Evolutionary conservation across 1,140 invertebrate species (phyloP).

Genomic region (Idris sp.): DNA sequence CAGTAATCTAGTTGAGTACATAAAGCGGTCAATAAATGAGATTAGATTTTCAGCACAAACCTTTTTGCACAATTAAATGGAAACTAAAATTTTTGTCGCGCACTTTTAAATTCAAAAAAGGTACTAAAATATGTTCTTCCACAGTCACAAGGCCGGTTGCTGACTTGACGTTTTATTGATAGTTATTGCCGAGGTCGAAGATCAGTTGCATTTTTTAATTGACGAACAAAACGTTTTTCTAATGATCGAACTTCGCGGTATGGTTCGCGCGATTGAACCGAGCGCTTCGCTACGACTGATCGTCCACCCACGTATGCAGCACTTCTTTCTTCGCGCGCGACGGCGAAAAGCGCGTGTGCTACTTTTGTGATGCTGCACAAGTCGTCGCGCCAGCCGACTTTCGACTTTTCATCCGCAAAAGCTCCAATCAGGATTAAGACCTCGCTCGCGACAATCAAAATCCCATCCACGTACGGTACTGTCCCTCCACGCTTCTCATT

Average conservation of each 20-base stretch:
- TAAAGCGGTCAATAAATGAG: too few species aligned
- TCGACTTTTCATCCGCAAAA: conserved; percentile 43
- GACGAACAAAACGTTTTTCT: conserved; percentile 13
- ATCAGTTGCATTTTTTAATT: conserved; percentile 38
- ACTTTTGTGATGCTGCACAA: conserved; percentile 60
- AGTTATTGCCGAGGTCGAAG: conserved; percentile 34
- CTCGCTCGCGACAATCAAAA: conserved; percentile 21
- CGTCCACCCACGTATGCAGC: conserved; percentile 64
- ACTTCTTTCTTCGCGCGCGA: conserved; percentile 43
- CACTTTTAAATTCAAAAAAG: conserved; percentile 13
- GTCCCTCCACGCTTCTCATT: too few species aligned
- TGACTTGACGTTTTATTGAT: conserved; percentile 34
- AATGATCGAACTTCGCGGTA: conserved; percentile 2
- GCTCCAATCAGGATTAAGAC: conserved; percentile 36
- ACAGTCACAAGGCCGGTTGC: conserved; percentile 21
- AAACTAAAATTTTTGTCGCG: too few species aligned
- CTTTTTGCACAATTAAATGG: too few species aligned
- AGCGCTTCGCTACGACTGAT: conserved; percentile 57
- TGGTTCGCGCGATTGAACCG: conserved; percentile 46
- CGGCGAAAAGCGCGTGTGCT: conserved; percentile 65
- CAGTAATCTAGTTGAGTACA: too few species aligned
- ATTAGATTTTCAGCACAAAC: too few species aligned
- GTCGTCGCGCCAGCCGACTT: conserved; percentile 28
- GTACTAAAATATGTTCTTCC: conserved; percentile 19
- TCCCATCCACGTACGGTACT: too few species aligned